Evolutionary conservation across 2,113 vertebrate genomes (phyloP), one percentile per base, ranked within the genome.

Genomic region (Shinisaurus crocodilurus): DNA sequence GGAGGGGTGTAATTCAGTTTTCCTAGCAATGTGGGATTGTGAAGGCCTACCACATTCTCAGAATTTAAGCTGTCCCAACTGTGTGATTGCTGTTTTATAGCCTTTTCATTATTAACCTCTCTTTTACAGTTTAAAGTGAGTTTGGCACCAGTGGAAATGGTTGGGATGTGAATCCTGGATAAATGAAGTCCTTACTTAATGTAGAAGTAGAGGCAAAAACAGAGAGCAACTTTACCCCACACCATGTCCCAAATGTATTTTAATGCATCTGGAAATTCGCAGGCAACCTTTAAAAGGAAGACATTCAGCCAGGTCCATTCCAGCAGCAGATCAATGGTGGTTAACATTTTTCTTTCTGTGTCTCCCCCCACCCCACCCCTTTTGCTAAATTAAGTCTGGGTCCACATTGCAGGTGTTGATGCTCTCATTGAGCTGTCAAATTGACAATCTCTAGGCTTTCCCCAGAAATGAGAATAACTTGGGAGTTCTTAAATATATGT

Each of bases 21-120:
- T 95, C 94, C 91, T 57, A 92, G 80, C 90, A 91, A 90, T 91
- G 93, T 96, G 88, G 92, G 95, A 93, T 80, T n/a, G n/a, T 65
- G 32, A 40, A 27, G 57, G 40, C 57, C 40, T 40, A 18, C 72
- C 72, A 67, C 81, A 67, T 50, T 67, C 12, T 67, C 65, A n/a
- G 43, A 12, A 6, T 77, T 90, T 77, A 85, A 76, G 29, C 37
- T 89, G 70, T 50, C 40, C 70, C 88, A 75, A 85, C 25, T 80
- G 45, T 77, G 82, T 20, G 57, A 69, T 67, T 85, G 40, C 50
- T 69, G 0, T 45, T 89, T 63, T 89, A 89, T 75, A n/a, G 81
- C 48, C 40, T 65, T 75, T 75, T 54, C n/a, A n/a, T 89, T 82
- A 82, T 25, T 63, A 76, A 74, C 48, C 50, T 43, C 9, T 40